Evolutionary conservation across 2,888 invertebrate genomes (phyloP).

Genomic region (Sinohyriopsis cumingii): DNA sequence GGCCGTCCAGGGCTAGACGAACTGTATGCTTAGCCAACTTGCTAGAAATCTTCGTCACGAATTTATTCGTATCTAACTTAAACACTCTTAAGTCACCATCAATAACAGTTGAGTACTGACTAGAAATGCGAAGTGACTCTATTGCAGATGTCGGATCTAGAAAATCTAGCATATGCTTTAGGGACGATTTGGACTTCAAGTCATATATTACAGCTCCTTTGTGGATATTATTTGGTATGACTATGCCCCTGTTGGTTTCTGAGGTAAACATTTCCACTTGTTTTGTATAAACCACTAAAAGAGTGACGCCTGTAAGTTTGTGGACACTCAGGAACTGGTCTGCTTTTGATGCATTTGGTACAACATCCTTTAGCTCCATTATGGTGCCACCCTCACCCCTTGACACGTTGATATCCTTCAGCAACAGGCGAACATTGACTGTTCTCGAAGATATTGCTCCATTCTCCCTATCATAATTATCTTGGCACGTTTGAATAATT

Average conservation of each 20-base stretch:
- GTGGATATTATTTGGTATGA: constrained; percentile 30
- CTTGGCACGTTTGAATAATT: constrained; percentile 44
- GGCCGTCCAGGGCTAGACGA: constrained; percentile 52
- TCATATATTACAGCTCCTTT: constrained; percentile 59
- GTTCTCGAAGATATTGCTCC: constrained; percentile 31
- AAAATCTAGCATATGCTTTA: constrained; percentile 44
- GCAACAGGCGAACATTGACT: constrained; percentile 36
- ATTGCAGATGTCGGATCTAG: constrained; percentile 42
- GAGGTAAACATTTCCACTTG: constrained; percentile 38
- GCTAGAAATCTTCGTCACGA: constrained; percentile 21
- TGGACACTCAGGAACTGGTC: constrained; percentile 48
- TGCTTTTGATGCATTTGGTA: constrained; percentile 32
- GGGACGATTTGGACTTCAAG: constrained; percentile 34
- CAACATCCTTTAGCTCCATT: constrained; percentile 40
- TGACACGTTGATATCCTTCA: constrained; percentile 25
- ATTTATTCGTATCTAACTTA: constrained; percentile 17
- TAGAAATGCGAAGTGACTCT: constrained; percentile 36
- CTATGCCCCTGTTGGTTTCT: constrained; percentile 43
- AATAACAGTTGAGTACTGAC: constrained; percentile 34
- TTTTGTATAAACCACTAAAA: constrained; percentile 53
- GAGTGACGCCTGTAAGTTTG: constrained; percentile 31
- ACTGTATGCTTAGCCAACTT: constrained; percentile 25
- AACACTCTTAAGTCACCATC: constrained; percentile 50
- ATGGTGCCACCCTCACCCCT: constrained; percentile 18
- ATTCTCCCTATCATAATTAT: constrained; percentile 18